Conservation (phyloP, 2,888 invertebrate genomes). For the Drosophila barbarae region DNA sequence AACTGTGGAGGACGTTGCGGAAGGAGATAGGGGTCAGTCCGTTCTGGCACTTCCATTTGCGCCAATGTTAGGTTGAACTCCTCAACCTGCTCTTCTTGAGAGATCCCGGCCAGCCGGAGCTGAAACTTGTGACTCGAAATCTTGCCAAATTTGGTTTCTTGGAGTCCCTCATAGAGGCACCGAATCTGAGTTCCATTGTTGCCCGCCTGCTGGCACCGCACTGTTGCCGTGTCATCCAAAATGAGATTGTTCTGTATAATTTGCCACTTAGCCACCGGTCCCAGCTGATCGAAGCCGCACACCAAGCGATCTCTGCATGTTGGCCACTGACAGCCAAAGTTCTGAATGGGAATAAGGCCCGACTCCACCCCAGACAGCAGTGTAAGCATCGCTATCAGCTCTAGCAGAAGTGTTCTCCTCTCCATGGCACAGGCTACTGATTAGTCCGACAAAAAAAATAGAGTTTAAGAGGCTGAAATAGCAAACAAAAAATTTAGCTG, state of each 20-base stretch:
- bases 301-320: not conserved
- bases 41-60: not conserved
- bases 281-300: not conserved
- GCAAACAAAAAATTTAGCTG: not conserved
- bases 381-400: not conserved
- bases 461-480: not conserved
- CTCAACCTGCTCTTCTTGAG: too few species aligned
- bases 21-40: not conserved
- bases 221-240: not conserved
- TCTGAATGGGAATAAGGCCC: too few species aligned
- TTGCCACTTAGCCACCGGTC: not conserved
- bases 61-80: not conserved
- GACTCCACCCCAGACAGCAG: not conserved
- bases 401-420: not conserved
- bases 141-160: not conserved
- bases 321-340: not conserved
- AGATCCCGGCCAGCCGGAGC: not conserved
- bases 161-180: not conserved
- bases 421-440: not conserved
- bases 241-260: not conserved
- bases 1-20: not conserved
- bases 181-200: not conserved
- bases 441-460: not conserved
- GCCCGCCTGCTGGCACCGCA: not conserved
- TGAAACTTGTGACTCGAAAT: not conserved